Evolutionary conservation across 2,888 invertebrate genomes (phyloP), one percentile per base, ranked within the genome.

Genomic region (Tetheella fluctuosa): DNA sequence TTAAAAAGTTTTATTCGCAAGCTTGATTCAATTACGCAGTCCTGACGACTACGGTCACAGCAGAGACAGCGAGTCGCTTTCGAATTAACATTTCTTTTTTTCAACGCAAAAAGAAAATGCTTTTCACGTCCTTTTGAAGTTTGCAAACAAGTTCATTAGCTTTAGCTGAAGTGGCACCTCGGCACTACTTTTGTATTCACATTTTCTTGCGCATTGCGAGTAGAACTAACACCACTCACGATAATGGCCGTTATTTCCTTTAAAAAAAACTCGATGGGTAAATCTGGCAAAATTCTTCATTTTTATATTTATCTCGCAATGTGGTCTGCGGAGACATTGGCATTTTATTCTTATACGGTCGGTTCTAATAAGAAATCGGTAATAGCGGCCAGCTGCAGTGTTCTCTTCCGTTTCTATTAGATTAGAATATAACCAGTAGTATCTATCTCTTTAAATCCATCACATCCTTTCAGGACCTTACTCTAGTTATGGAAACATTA

Each of bases 191-290:
- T 82, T 68, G 54, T 72, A 62, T 64, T 25, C 25, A 25, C 84
- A 67, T 78, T 80, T 79, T 77, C 80, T 91, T 88, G 91, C n/a
- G n/a, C 90, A 90, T 89, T 88, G 80, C 72, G 78, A 79, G 79
- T 89, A 89, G 89, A 81, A 73, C 69, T 83, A 80, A 83, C 80
- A 80, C 77, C 79, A 77, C 73, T 84, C 79, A 76, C 67, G 67
- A 77, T 71, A 73, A 84, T 91, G 91, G 91, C 92, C 92, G 92
- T 91, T 93, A 93, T 91, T 92, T 87, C 91, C 91, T 79, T 70
- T 77, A 34, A 34, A 34, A 34, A 13, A 75, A 71, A 69, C 74
- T 74, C 68, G 65, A 72, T 78, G 82, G 90, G 91, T 91, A 90
- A 90, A 90, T 90, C 91, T 91, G 91, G 91, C 92, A 90, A 92